Evolutionary conservation across 2,888 invertebrate species (phyloP).

Genomic region (Herminia tarsipennalis): DNA sequence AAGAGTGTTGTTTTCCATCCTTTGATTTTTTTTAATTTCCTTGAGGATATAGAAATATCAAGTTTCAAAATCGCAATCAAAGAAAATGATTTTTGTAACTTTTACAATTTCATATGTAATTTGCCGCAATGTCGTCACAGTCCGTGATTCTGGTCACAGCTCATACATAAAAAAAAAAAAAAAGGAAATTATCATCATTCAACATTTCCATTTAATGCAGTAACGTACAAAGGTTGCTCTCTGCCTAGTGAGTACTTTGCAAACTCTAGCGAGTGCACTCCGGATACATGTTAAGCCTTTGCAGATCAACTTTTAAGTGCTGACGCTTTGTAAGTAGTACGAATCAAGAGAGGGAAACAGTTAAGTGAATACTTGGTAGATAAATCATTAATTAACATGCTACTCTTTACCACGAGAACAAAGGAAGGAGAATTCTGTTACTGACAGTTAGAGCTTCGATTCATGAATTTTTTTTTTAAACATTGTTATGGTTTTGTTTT

Average conservation of each 20-base stretch:
- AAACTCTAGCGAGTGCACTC: slow-evolving; percentile 33
- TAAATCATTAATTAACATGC: slow-evolving; percentile 2
- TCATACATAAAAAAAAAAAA: too few species aligned
- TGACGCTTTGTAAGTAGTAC: slow-evolving; percentile 26
- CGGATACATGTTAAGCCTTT: slow-evolving; percentile 36
- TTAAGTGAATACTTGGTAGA: slow-evolving; percentile 1
- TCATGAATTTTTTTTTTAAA: too few species aligned
- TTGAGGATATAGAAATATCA: too few species aligned
- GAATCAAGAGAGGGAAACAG: slow-evolving; percentile 22
- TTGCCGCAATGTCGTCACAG: too few species aligned
- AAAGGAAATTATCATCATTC: too few species aligned
- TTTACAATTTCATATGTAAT: too few species aligned
- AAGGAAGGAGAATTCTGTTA: neutral
- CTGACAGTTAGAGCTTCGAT: neutral
- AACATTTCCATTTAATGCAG: slow-evolving; percentile 10
- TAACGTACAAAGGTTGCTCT: slow-evolving; percentile 26
- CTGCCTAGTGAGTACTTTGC: slow-evolving; percentile 30
- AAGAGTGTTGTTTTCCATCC: too few species aligned
- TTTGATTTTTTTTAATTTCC: too few species aligned
- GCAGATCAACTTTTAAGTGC: slow-evolving; percentile 41
- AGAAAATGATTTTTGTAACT: too few species aligned
- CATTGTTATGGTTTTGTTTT: too few species aligned
- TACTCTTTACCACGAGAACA: neutral
- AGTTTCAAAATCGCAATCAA: too few species aligned
- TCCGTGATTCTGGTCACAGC: too few species aligned